phyloP scores from a whole-genome alignment of 1,140 invertebrate genomes.

The Cryptotermes secundus region DNA sequence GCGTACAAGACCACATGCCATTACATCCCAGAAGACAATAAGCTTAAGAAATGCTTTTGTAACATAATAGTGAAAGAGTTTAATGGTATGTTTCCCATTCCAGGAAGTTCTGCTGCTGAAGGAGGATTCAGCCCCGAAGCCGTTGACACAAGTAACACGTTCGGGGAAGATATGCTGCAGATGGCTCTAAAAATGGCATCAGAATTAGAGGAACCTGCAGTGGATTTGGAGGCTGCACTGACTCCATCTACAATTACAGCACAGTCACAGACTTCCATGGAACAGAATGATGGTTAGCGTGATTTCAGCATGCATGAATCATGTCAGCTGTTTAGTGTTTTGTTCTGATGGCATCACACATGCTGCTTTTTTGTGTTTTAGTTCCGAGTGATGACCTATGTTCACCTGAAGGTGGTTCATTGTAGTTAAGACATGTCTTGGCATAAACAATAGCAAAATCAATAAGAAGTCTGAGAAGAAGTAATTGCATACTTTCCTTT shows the following conservation, averaged over 20 bases:
- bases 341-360: too few species aligned
- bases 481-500: too few species aligned
- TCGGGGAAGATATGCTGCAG: constrained; percentile 82
- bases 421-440: too few species aligned
- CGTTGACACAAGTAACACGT: constrained; percentile 63
- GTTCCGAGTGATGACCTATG: background rate
- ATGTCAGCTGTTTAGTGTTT: background rate
- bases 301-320: background rate
- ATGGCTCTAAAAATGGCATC: constrained; percentile 84
- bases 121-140: constrained; percentile 59
- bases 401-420: too few species aligned
- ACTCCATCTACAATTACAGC: constrained; percentile 75
- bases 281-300: constrained; percentile 32
- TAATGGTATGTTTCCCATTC: background rate
- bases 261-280: constrained; percentile 16
- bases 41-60: too few species aligned
- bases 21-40: too few species aligned
- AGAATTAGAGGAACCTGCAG: constrained; percentile 75
- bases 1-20: too few species aligned
- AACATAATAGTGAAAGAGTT: too few species aligned
- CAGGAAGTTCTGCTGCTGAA: constrained; percentile 41
- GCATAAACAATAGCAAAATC: too few species aligned
- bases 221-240: constrained; percentile 71
- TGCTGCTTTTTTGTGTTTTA: background rate
- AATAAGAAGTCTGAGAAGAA: too few species aligned